These are phyloP conservation scores for Melitaea athalia DNA, from an alignment of 2,888 invertebrate genomes.

Conservation along the genomic window DNA sequence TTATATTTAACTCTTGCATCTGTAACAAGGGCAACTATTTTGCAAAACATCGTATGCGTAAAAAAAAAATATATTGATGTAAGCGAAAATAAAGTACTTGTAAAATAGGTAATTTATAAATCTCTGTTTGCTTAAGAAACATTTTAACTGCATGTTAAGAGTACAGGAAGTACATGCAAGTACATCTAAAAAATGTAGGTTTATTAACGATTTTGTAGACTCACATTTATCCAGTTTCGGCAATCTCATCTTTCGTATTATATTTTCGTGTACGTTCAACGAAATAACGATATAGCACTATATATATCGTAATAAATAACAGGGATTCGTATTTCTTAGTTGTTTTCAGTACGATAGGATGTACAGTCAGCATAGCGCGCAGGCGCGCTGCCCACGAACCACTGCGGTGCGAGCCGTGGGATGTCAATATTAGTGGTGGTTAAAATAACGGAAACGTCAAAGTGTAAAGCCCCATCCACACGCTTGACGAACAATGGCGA, in stretches of 20 bases:
- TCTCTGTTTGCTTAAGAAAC: not conserved
- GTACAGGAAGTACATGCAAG: slow-evolving; percentile 13
- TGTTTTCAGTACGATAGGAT: slow-evolving; percentile 53
- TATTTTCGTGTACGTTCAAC: slow-evolving; percentile 44
- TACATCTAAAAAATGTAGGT: slow-evolving; percentile 20
- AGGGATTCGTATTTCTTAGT: slow-evolving; percentile 49
- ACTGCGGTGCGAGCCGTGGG: slow-evolving; percentile 51
- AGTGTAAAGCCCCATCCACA: too few species aligned
- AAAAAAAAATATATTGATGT: not conserved
- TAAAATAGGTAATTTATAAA: not conserved
- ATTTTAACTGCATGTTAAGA: not conserved
- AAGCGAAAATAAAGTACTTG: not conserved
- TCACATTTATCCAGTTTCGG: slow-evolving; percentile 69
- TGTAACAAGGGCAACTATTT: slow-evolving; percentile 31
- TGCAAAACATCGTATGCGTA: not conserved
- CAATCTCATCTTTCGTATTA: slow-evolving; percentile 61
- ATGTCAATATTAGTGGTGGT: too few species aligned
- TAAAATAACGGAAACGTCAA: too few species aligned
- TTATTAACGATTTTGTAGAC: slow-evolving; percentile 44
- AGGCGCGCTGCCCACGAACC: slow-evolving; percentile 56
- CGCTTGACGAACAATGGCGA: too few species aligned
- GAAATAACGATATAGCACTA: slow-evolving; percentile 49
- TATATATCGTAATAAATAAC: slow-evolving; percentile 39
- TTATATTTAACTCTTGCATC: slow-evolving; percentile 33
- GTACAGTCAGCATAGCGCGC: slow-evolving; percentile 54